phyloP scores from a whole-genome alignment of 2,888 invertebrate species.

The Ceratothoa steindachneri region DNA sequence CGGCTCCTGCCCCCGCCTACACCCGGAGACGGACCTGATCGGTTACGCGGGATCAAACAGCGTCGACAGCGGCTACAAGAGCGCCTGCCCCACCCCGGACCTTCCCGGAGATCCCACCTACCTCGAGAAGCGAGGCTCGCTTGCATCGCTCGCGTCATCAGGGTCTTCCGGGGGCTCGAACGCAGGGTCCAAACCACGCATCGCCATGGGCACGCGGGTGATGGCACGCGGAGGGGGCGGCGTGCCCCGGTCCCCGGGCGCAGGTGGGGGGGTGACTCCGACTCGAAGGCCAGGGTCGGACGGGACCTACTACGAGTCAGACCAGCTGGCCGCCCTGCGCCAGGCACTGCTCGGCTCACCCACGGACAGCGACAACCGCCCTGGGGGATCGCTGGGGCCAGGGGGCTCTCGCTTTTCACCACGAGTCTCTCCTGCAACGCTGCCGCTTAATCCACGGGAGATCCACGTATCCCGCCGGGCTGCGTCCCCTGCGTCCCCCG shows the following conservation, averaged over 20 bases:
- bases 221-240: conserved; percentile 48
- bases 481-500: conserved; percentile 31
- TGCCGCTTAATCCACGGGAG: conserved; percentile 15
- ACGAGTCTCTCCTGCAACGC: conserved; percentile 27
- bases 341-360: conserved; percentile 26
- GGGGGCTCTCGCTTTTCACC: conserved; percentile 30
- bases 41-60: conserved; percentile 53
- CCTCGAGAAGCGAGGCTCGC: conserved; percentile 48
- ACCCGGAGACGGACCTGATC: conserved; percentile 51
- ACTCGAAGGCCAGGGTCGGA: conserved; percentile 34
- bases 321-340: conserved; percentile 23
- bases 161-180: conserved; percentile 33
- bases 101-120: conserved; percentile 51
- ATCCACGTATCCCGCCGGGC: conserved; percentile 33
- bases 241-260: conserved; percentile 27
- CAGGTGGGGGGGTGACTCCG: conserved; percentile 20
- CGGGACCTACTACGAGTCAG: conserved; percentile 30
- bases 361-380: conserved; percentile 17
- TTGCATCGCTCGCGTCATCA: conserved; percentile 47
- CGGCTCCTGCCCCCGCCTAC: conserved; percentile 28
- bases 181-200: conserved; percentile 50
- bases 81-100: conserved; percentile 53
- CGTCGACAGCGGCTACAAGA: conserved; percentile 53
- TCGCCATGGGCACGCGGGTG: conserved; percentile 52
- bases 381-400: conserved; percentile 20